Base-by-base conservation (phyloP, 2,797 vertebrate genomes). In the Catharus ustulatus region DNA sequence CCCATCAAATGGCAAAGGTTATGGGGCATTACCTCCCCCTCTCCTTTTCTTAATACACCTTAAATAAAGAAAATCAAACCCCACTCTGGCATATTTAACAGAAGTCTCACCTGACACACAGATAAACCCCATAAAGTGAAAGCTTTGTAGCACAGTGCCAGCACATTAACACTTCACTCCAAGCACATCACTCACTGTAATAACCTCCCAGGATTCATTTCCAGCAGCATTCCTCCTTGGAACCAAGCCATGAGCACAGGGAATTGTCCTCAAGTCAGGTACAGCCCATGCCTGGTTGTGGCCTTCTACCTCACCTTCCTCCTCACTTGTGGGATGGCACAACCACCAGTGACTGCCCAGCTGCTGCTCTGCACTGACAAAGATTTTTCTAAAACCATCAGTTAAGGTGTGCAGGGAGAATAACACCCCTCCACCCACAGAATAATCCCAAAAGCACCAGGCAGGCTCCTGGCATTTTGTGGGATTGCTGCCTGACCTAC, bases 331-430 rank as follows among this genome's bases (percentile, higher is more conserved):
- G 63, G 55, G 22, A 10, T 19, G 67, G 46, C 66, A 90, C 38
- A 36, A 84, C 61, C 0, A 45, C 30, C 43, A 59, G 52, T 13
- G 4, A 38, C 12, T 5, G 51, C 58, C 58, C 52, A 69, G 75
- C 49, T 71, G 74, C 1, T 42, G 58, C 21, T 68, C 64, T 82
- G 72, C 68, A 61, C 27, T 4, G 21, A 43, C 61, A 51, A 19
- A 36, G 36, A 38, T 10, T 34, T 6, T 78, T 36, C 79, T 24
- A 76, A 29, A 57, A 84, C 52, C 7, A 2, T 46, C 46, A 74
- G n/a, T 52, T 10, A 51, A 0, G 1, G n/a, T 5, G 30, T 10
- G 4, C 1, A 42, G 0, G 23, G 62, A 68, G 49, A 68, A 15
- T 2, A 89, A 51, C 67, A 48, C 10, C 10, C 10, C n/a, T 90